Evolutionary conservation across 2,888 invertebrate genomes (phyloP).

Genomic region (Ormyrus pomaceus): DNA sequence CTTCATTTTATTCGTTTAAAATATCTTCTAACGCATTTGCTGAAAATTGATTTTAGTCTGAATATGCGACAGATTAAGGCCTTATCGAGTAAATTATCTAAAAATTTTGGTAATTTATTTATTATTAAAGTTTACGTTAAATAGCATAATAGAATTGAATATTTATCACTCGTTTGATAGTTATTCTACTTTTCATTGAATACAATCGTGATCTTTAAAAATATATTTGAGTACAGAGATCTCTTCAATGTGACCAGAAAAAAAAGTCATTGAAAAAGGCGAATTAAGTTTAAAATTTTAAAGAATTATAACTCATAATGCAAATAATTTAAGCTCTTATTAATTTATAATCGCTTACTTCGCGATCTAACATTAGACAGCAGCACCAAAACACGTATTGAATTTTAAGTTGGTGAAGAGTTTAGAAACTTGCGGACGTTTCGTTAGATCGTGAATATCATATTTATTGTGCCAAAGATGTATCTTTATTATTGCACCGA

Average conservation of each 20-base stretch:
- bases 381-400: no score
- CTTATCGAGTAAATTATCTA: neutral
- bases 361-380: no score
- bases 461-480: conserved; percentile 74
- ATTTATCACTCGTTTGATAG: neutral
- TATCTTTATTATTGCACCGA: conserved; percentile 62
- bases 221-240: conserved; percentile 8
- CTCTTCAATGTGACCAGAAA: conserved; percentile 20
- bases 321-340: conserved; percentile 12
- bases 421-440: no score
- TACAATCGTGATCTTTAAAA: neutral
- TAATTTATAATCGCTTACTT: conserved; percentile 59
- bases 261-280: neutral
- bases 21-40: conserved; percentile 8
- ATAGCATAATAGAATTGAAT: neutral
- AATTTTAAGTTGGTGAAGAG: no score
- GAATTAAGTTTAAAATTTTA: conserved; percentile 17
- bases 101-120: neutral
- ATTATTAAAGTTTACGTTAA: neutral
- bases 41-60: neutral
- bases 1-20: neutral
- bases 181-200: neutral
- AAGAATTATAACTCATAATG: neutral
- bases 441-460: conserved; percentile 54
- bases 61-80: neutral